A percentile compares a stretch with the other conserved stretches of the same genome.
Conservation (phyloP, 2,888 invertebrate species). For the Parasteatoda lunata region DNA sequence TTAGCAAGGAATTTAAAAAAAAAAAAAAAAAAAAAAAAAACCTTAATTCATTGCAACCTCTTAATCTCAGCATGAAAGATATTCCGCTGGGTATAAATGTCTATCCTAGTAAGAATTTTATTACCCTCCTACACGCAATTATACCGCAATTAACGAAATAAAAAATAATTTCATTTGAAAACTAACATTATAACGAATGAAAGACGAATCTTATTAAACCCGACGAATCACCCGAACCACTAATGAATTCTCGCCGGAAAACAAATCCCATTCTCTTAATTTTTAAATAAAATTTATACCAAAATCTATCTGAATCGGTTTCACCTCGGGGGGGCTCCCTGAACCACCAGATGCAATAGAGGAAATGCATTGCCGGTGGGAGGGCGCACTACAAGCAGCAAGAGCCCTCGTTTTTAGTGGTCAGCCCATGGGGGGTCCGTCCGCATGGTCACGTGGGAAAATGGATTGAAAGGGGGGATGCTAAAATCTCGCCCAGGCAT, state of each 20-base stretch:
- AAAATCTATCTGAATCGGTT: conserved; percentile 43
- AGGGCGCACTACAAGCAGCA: conserved; percentile 67
- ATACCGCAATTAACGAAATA: too few relatives aligned
- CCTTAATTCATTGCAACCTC: background rate
- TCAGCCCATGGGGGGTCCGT: conserved; percentile 64
- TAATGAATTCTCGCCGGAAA: conserved; percentile 52
- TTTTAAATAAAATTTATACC: conserved; percentile 68
- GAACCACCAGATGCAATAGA: conserved; percentile 66
- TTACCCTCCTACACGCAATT: too few relatives aligned
- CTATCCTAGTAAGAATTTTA: too few relatives aligned
- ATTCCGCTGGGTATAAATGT: too few relatives aligned
- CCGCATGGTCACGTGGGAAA: conserved; percentile 67
- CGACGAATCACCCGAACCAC: conserved; percentile 10
- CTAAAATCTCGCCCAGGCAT: conserved; percentile 38
- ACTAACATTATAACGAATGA: conserved; percentile 6
- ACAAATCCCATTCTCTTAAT: conserved; percentile 20
- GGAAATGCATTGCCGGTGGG: conserved; percentile 63
- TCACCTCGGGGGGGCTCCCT: conserved; percentile 30
- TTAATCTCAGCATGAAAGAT: too few relatives aligned
- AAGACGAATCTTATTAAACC: conserved; percentile 48
- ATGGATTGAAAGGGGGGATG: conserved; percentile 40
- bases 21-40: background rate
- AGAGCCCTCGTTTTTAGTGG: conserved; percentile 68
- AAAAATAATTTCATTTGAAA: too few relatives aligned
- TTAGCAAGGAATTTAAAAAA: too few relatives aligned